Evolutionary conservation across 2,888 invertebrate species (phyloP), one percentile per base, ranked within the genome.

Genomic region (Drosophila vallismaia): DNA sequence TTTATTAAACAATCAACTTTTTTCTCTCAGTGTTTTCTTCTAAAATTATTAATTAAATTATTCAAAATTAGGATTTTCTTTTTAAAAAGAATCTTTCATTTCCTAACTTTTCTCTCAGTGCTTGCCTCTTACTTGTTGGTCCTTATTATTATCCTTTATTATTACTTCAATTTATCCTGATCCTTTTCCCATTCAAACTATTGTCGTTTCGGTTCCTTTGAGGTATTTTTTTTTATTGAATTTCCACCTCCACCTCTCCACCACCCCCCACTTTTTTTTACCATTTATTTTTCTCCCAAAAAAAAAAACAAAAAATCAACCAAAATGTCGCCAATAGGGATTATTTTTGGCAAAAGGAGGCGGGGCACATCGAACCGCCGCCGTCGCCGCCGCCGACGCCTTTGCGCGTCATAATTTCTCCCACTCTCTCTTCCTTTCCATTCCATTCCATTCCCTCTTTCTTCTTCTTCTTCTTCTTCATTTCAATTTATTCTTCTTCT

Each of bases 161-260:
- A n/a, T 9, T 8, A n/a, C 45, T 31, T 12, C 54, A 54, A 45
- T 54, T 19, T 19, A 19, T 19, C 19, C 19, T 19, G 24, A 10
- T 9, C 44, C 31, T 12, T 4, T 6, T 26, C 28, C 28, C n/a
- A 29, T 38, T 12, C 31, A 5, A 54, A 54, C 54, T 46, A 54
- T 54, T 54, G 45, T 31, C 54, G 45, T 9, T 51, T 53, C 50
- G 59, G 67, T 63, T 74, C 33, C 51, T 58, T 53, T 46, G 52
- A 70, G 31, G n/a, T n/a, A n/a, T n/a, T 42, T 72, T 44, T 52
- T 62, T 66, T 76, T 78, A 80, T 79, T 80, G 64, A 78, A 80
- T 78, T 73, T 64, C 19, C 19, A 19, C 19, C 19, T 44, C 46
- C 14, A 9, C 12, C 14, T 26, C 6, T 7, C 2, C 10, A 2